Evolutionary conservation across 2,113 vertebrate species (phyloP).

Genomic region (Rousettus leschenaultii): DNA sequence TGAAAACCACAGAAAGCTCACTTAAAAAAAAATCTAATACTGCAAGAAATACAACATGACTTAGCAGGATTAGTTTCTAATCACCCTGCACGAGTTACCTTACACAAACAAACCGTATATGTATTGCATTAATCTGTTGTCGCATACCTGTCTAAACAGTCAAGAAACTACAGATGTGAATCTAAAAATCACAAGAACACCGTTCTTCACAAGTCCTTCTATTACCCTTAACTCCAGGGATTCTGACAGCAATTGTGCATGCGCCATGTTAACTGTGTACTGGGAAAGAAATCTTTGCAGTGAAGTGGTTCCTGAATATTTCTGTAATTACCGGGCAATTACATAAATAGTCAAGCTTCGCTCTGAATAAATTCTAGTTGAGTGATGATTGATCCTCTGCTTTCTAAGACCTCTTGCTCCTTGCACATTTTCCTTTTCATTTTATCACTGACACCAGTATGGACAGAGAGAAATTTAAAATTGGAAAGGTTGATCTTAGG

Average conservation of each 20-base stretch:
- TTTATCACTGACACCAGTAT: not conserved
- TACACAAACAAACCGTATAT: not conserved
- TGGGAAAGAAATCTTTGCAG: not conserved
- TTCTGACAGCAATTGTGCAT: not conserved
- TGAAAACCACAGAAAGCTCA: not conserved
- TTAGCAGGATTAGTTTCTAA: not conserved
- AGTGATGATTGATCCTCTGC: not conserved
- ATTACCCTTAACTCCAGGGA: not conserved
- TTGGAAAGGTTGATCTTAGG: not conserved
- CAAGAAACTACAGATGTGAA: not conserved
- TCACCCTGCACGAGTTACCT: not conserved
- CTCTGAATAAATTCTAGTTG: conserved; percentile 27
- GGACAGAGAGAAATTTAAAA: not conserved
- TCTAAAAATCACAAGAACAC: not conserved
- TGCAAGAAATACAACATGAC: not conserved
- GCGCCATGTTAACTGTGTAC: not conserved
- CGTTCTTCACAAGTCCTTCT: not conserved
- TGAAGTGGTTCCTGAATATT: conserved; percentile 56
- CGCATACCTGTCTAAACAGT: not conserved
- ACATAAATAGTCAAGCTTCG: conserved; percentile 50
- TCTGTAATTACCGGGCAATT: conserved; percentile 57
- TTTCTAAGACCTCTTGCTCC: not conserved
- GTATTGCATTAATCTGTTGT: not conserved
- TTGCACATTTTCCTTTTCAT: not conserved
- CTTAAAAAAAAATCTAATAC: not conserved